Conservation (phyloP, 2,888 invertebrate species). For the Drosophila picticornis region DNA sequence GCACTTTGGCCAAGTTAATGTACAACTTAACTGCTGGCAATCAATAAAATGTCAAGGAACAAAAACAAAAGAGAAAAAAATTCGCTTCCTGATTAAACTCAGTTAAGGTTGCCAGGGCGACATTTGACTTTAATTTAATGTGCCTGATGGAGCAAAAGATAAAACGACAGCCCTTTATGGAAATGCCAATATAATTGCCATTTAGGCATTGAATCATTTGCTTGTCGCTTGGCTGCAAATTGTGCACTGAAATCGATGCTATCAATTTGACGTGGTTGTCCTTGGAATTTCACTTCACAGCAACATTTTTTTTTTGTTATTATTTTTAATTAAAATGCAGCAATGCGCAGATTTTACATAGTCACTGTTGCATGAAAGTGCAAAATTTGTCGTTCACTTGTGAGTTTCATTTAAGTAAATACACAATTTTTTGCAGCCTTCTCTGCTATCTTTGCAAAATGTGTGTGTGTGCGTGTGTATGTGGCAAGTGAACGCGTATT, state of each 20-base stretch:
- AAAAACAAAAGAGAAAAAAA: constrained; percentile 1
- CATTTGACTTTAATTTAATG: constrained; percentile 28
- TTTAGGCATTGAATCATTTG: constrained; percentile 1
- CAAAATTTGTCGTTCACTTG: neutral
- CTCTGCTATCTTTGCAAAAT: neutral
- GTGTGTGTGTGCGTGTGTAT: neutral
- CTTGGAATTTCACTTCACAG: neutral
- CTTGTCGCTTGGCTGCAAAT: constrained; percentile 1
- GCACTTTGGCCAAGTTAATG: constrained; percentile 56
- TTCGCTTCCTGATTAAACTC: constrained; percentile 9
- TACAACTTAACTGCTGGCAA: constrained; percentile 54
- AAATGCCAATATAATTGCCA: neutral
- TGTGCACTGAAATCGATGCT: neutral
- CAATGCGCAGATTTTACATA: neutral
- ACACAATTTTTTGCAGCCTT: neutral
- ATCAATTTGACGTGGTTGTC: neutral
- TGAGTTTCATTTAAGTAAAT: neutral
- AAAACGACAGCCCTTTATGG: neutral
- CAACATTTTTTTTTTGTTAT: neutral
- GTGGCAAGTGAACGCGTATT: neutral
- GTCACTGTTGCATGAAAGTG: neutral
- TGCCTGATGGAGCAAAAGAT: neutral
- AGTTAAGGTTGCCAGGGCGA: constrained; percentile 24
- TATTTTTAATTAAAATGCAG: constrained; percentile 1
- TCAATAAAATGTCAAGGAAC: constrained; percentile 60